These are phyloP conservation scores for Misgurnus mizolepis DNA, from an alignment of 2,113 vertebrate species.

Conservation along the genomic window DNA sequence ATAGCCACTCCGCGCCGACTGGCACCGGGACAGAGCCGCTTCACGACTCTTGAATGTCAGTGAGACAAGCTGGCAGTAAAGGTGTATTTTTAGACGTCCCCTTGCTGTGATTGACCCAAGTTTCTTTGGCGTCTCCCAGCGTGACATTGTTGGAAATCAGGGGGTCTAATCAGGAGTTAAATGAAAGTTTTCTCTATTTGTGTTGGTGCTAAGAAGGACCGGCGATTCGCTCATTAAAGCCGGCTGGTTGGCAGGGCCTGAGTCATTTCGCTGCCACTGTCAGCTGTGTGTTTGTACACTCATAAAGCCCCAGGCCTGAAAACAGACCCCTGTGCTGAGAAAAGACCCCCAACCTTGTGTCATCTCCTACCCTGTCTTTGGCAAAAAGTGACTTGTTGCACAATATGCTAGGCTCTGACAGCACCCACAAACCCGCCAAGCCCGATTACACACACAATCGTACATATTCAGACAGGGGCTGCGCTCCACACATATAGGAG, in stretches of 20 bases:
- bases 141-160: conserved; percentile 18
- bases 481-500: background rate
- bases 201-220: conserved; percentile 22
- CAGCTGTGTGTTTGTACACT: conserved; percentile 48
- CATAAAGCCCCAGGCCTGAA: conserved; percentile 32
- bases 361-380: conserved; percentile 44
- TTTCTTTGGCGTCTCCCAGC: conserved; percentile 14
- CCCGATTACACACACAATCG: conserved; percentile 3
- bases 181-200: conserved; percentile 44
- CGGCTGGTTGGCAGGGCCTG: conserved; percentile 37
- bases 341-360: conserved; percentile 50
- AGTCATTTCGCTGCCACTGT: conserved; percentile 48
- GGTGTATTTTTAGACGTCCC: conserved; percentile 14
- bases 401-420: conserved; percentile 49
- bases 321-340: conserved; percentile 40
- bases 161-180: conserved; percentile 31
- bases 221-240: conserved; percentile 35
- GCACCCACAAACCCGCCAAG: conserved; percentile 31
- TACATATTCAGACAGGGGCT: conserved; percentile 11
- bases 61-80: background rate
- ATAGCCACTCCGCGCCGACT: background rate
- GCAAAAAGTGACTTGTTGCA: conserved; percentile 30
- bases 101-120: conserved; percentile 31
- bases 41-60: conserved; percentile 1
- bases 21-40: background rate